Evolutionary conservation across 2,888 invertebrate genomes (phyloP).

Genomic region (Bugulina stolonifera): DNA sequence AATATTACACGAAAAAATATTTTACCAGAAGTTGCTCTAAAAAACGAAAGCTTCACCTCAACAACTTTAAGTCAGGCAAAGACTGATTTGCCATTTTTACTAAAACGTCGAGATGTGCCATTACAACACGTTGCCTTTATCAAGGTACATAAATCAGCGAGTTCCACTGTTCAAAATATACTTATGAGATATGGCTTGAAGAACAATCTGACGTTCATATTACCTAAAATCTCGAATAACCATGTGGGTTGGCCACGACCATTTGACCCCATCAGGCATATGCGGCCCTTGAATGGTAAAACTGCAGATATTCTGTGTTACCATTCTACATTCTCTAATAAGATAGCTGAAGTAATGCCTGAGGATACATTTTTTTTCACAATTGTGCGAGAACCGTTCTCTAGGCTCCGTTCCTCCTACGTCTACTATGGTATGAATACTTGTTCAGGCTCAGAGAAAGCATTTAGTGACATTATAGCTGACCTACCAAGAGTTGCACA

Average conservation of each 20-base stretch:
- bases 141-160: background rate
- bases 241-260: background rate
- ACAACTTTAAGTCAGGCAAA: too few relatives aligned
- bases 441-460: background rate
- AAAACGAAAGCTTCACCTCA: too few relatives aligned
- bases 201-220: background rate
- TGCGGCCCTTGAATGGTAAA: background rate
- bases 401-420: background rate
- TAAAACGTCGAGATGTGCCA: background rate
- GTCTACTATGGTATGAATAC: background rate
- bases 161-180: conserved; percentile 1
- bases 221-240: background rate
- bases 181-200: background rate
- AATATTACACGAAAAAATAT: too few relatives aligned
- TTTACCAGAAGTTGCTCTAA: too few relatives aligned
- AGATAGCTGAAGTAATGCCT: background rate
- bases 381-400: background rate
- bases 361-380: conserved; percentile 13
- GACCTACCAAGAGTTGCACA: background rate
- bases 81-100: too few relatives aligned
- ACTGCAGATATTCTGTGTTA: conserved; percentile 1
- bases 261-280: background rate
- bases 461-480: background rate
- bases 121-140: conserved; percentile 1
- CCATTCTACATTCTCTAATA: background rate